Percentiles rank a stretch among this genome's conserved stretches.
These are phyloP conservation scores for Ptiloglossa arizonensis DNA, from an alignment of 1,140 invertebrate genomes.

Conservation along the genomic window DNA sequence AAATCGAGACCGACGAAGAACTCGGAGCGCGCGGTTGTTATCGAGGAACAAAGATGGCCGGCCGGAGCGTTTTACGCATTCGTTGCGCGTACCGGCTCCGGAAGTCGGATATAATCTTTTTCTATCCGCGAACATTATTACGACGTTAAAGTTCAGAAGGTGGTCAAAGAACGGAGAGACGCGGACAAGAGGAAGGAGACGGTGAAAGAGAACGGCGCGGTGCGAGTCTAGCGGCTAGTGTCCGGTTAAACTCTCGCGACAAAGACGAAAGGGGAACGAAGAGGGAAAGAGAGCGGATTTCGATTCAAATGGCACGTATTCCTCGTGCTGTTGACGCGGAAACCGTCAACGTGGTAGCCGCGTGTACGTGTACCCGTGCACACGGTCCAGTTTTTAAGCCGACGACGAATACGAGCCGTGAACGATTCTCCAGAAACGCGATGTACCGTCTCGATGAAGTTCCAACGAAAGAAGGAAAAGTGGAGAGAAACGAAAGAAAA, in stretches of 20 bases:
- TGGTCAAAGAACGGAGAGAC: background rate
- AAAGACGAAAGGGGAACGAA: background rate
- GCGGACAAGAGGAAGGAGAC: background rate
- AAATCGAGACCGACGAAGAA: too few species aligned
- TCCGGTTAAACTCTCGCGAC: background rate
- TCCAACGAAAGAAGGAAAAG: background rate
- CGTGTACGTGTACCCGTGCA: background rate
- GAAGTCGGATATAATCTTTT: background rate
- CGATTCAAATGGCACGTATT: constrained; percentile 15
- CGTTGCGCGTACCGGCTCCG: too few species aligned
- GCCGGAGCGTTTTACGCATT: too few species aligned
- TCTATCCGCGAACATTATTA: background rate
- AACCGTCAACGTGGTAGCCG: too few species aligned
- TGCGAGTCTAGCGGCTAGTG: constrained; percentile 4
- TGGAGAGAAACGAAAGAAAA: background rate
- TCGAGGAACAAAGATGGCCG: too few species aligned
- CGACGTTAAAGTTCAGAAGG: background rate
- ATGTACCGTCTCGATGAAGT: background rate
- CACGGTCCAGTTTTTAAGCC: background rate
- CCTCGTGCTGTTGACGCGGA: background rate
- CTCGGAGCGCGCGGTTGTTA: too few species aligned
- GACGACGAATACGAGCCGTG: background rate
- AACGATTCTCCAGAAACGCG: background rate
- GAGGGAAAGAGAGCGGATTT: background rate
- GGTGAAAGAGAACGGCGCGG: background rate